Base-by-base conservation (phyloP, 2,113 vertebrate genomes). In the Arenaria interpres region DNA sequence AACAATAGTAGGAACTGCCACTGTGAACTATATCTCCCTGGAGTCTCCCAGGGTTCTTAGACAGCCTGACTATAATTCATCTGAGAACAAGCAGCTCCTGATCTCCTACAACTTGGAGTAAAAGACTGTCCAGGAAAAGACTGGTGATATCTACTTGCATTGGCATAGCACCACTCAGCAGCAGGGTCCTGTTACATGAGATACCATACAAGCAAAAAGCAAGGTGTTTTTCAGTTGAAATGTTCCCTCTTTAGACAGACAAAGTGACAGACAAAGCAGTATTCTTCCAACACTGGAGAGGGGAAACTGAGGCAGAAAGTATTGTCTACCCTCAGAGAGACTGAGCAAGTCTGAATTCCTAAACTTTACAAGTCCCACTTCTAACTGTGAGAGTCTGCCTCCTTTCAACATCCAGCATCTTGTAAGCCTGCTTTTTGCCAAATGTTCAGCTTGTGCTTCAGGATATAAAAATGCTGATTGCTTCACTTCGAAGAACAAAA, bases 1-100 rank as follows among this genome's bases (percentile, higher is more conserved):
- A 53, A 87, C 88, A 96, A 96, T 62, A 67, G 67, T 90, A 96
- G 91, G 88, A 97, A 77, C 15, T 69, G 77, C 62, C 57, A 4
- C 30, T 37, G 73, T 35, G 85, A 95, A 48, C 77, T 60, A 8
- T 57, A 24, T 12, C 35, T 91, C 93, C 89, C 81, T 5, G 0
- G 91, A 59, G 89, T 66, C 63, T 89, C 25, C 62, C 30, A 30
- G 25, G 35, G 56, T 62, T 74, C 88, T 15, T 13, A n/a, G 54
- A 21, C 50, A 83, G 63, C 85, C 35, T 13, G 10, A 33, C 57
- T 48, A 81, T 12, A 62, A 46, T 11, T 12, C 57, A 56, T 43
- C 57, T 33, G 82, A 81, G 71, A 9, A 43, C 32, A 37, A 45
- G 68, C 69, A 87, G 69, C 69, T 68, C 77, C 60, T 41, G 14